Evolutionary conservation across 2,797 vertebrate genomes (phyloP), one percentile per base, ranked within the genome.

Genomic region (Thamnophis elegans): DNA sequence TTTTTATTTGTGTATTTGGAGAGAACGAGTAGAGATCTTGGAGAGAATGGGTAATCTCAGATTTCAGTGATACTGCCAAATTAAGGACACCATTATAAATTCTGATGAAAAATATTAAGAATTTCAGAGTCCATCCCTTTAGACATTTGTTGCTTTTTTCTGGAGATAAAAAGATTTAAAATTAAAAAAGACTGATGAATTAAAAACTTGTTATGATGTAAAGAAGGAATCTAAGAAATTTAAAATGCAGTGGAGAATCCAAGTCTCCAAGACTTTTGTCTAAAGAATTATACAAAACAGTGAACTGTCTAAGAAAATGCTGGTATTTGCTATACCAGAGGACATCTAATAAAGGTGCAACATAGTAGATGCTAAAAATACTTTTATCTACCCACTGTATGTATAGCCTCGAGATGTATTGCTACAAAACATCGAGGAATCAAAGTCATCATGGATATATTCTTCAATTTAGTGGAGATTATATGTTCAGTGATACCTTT

Each of bases 51-150:
- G 0, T 0, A 47, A 62, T 93, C 1, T 36, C 54, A 11, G 5
- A 4, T 95, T 95, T 95, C 65, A 59, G 54, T 93, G 56, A 88
- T 95, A 36, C 36, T 28, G 62, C 10, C 91, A 92, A 5, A 1
- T 8, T 95, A 93, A 68, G 47, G 87, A 47, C 60, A 9, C 36
- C 73, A 94, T 1, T 87, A 91, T 91, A 16, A 12, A 20, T 88
- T 93, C 25, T 2, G 1, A 92, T 82, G 51, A 87, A 56, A 92
- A 59, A 53, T 88, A 87, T 82, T 88, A 89, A 55, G 4, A 92
- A 32, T 12, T 93, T 5, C 91, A 94, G 13, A 60, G 4, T 94
- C n/a, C 11, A 3, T n/a, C 2, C 1, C 91, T 6, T n/a, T 18
- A 59, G 60, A 28, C 22, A 42, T 60, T 87, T 78, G 62, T 78